Evolutionary conservation across 2,888 invertebrate species (phyloP).

Genomic region (Drosophila crucigera): DNA sequence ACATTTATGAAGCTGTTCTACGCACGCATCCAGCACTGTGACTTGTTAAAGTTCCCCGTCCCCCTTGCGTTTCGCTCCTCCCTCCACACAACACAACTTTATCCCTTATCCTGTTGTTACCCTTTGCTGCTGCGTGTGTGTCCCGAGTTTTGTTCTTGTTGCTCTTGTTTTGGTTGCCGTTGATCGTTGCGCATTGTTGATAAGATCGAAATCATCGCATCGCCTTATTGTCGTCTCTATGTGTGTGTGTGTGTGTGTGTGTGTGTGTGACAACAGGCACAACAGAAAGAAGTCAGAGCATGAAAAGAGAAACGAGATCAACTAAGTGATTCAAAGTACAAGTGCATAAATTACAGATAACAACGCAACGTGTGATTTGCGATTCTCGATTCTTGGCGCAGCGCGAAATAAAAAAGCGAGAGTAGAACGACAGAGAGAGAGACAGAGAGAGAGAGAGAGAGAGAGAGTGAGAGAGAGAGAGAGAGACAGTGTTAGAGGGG

Average conservation of each 20-base stretch:
- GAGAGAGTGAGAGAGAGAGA: neutral
- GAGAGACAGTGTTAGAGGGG: neutral
- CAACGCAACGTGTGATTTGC: slow-evolving; percentile 58
- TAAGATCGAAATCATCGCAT: slow-evolving; percentile 76
- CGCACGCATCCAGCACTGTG: slow-evolving; percentile 69
- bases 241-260: slow-evolving; percentile 32
- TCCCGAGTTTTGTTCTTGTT: slow-evolving; percentile 56
- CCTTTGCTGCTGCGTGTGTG: slow-evolving; percentile 72
- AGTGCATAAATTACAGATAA: slow-evolving; percentile 82
- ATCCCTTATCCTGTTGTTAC: slow-evolving; percentile 19
- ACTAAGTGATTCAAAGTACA: slow-evolving; percentile 79
- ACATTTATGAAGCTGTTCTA: slow-evolving; percentile 84
- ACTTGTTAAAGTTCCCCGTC: slow-evolving; percentile 36
- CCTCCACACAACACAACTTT: neutral
- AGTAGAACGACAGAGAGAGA: slow-evolving; percentile 1
- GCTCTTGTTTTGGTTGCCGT: slow-evolving; percentile 50
- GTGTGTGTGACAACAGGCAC: slow-evolving; percentile 54
- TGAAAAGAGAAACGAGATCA: slow-evolving; percentile 61
- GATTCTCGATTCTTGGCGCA: slow-evolving; percentile 34
- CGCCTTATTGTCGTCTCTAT: slow-evolving; percentile 49
- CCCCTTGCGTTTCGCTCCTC: slow-evolving; percentile 2
- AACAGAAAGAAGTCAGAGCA: slow-evolving; percentile 38
- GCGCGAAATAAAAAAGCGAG: slow-evolving; percentile 25
- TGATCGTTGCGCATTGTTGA: slow-evolving; percentile 75
- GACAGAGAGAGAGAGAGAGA: neutral